Conservation (phyloP, 2,113 vertebrate genomes). For the Macaca fascicularis region DNA sequence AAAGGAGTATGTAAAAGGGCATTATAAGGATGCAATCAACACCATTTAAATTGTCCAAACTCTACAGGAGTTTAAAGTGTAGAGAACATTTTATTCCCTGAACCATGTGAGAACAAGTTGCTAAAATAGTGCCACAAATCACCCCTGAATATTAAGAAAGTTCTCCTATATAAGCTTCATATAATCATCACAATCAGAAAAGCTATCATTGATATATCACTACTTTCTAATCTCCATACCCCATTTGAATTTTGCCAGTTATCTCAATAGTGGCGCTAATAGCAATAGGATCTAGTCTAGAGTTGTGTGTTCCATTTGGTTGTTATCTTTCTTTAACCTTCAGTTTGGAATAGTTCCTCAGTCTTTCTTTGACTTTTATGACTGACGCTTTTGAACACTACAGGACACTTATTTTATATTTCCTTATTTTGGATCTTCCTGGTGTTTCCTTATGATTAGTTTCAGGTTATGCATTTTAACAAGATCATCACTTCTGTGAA, state of each 20-base stretch:
- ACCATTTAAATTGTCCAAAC: background rate
- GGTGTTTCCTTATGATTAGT: background rate
- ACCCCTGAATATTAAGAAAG: background rate
- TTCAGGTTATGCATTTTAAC: background rate
- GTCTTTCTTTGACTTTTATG: background rate
- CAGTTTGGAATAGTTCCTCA: background rate
- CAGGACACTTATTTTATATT: background rate
- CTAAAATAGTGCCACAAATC: background rate
- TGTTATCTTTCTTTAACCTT: background rate
- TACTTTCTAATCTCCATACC: background rate
- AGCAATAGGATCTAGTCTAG: no score
- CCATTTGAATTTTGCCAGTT: background rate
- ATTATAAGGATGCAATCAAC: background rate
- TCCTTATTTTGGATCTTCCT: background rate
- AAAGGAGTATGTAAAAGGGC: background rate
- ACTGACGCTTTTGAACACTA: background rate
- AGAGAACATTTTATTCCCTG: background rate
- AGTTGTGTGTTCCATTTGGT: background rate
- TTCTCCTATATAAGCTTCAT: background rate
- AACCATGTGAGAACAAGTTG: background rate
- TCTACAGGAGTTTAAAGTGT: background rate
- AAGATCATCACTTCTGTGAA: background rate
- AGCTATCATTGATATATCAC: background rate
- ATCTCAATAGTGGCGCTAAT: background rate
- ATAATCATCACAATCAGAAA: background rate